Percentiles rank a stretch among this genome's conserved stretches.
Conservation (phyloP, 92 coral and sea anemone genomes). For the Phenganax stokvisi region DNA sequence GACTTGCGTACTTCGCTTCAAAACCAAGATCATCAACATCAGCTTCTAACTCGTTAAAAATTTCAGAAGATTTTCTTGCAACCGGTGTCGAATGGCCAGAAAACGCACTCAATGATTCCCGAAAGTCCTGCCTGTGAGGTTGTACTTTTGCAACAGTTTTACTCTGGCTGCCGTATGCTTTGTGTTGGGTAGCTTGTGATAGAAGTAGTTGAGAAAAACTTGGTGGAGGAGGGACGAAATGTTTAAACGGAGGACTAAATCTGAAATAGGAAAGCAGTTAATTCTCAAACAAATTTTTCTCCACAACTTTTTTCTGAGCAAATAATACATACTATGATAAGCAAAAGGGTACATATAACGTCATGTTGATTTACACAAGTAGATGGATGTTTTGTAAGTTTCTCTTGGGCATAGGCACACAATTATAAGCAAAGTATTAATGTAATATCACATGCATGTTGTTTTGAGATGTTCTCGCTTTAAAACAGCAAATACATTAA, state of each 20-base stretch:
- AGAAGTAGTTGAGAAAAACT: neutral
- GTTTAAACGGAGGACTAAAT: conserved; percentile 1
- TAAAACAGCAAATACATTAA: no score
- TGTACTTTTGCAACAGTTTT: conserved; percentile 31
- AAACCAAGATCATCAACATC: neutral
- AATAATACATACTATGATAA: no score
- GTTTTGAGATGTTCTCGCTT: no score
- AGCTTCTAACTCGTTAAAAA: neutral
- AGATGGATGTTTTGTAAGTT: no score
- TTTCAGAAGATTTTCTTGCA: neutral
- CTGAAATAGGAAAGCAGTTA: neutral
- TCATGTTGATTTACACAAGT: no score
- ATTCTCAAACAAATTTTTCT: neutral
- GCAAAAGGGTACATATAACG: no score
- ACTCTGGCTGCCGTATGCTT: conserved; percentile 22
- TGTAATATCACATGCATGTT: no score
- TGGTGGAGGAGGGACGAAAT: conserved; percentile 23
- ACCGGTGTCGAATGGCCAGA: neutral
- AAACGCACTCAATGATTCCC: conserved; percentile 1
- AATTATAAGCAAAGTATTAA: no score
- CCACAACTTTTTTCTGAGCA: neutral
- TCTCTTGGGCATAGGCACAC: no score
- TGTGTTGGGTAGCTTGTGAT: conserved; percentile 9
- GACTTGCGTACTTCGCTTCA: neutral
- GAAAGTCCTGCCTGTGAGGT: neutral